Evolutionary conservation across 2,797 vertebrate genomes (phyloP).

Genomic region (Sebastes ruberrimus): DNA sequence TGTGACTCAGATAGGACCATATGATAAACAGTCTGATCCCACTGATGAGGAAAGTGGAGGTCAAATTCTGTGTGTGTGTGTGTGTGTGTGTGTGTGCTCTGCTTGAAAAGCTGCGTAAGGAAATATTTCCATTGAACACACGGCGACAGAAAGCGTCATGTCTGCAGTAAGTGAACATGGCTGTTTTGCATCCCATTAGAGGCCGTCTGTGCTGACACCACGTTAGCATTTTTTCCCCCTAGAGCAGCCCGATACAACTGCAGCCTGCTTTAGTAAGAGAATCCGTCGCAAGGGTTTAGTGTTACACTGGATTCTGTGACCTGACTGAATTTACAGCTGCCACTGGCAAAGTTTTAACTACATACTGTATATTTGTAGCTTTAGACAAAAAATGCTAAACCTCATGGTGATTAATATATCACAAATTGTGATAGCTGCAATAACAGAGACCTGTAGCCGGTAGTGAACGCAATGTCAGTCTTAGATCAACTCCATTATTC

Average conservation of each 20-base stretch:
- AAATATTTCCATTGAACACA: slow-evolving; percentile 11
- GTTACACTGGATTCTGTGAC: background rate
- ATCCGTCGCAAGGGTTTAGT: background rate
- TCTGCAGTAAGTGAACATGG: slow-evolving; percentile 23
- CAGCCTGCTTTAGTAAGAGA: background rate
- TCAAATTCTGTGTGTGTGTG: slow-evolving; percentile 18
- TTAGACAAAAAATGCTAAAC: background rate
- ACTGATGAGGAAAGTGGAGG: slow-evolving; percentile 42
- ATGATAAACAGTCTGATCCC: slow-evolving; percentile 42
- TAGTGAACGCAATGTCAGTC: background rate
- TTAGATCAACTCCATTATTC: background rate
- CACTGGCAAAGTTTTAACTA: background rate
- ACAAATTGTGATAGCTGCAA: background rate
- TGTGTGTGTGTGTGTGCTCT: background rate
- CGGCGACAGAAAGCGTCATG: slow-evolving; percentile 14
- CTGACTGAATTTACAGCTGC: background rate
- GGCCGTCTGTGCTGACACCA: slow-evolving; percentile 6
- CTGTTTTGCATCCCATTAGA: slow-evolving; percentile 26
- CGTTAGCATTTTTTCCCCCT: background rate
- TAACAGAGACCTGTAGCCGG: background rate
- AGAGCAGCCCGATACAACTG: background rate
- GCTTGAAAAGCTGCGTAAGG: slow-evolving; percentile 20
- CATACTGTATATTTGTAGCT: background rate
- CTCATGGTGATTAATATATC: background rate
- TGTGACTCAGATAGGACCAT: slow-evolving; percentile 46